Evolutionary conservation across 2,797 vertebrate species (phyloP), one percentile per base, ranked within the genome.

Genomic region (Enteromius afrohamiltoni): DNA sequence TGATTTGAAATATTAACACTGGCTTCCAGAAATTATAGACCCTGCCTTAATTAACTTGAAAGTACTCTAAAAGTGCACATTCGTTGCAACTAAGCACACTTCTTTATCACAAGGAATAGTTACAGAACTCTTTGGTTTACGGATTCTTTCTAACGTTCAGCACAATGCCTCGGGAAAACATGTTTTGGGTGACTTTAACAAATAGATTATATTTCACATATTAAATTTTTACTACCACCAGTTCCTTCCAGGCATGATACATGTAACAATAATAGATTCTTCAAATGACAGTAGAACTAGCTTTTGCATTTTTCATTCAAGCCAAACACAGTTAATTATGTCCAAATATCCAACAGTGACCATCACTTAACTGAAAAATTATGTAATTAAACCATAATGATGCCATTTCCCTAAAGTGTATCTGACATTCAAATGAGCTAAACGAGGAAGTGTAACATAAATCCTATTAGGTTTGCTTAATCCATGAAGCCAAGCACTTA

Each of bases 391-490:
- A 86, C 73, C 71, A 88, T 88, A 89, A 91, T 91, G 89, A 85
- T 87, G 87, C 85, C 69, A 86, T 89, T 87, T 86, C 83, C 85
- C 78, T 77, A 86, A 91, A 90, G 83, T 87, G 82, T 87, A 87
- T 89, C 77, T 87, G 90, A 84, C 87, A 90, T 90, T 91, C 87
- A 90, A 86, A 91, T 74, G 71, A 88, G 86, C 86, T 86, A 85
- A 90, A 91, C 89, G 87, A 86, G 85, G 88, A 89, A 89, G 85
- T 89, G 89, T 84, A 87, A 73, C 78, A 77, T 16, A 91, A 93
- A 93, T 94, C 92, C 91, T 92, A 88, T 94, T 93, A 93, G 85
- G 87, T 85, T 88, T 89, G 88, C 86, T 86, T 94, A 93, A 93
- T 93, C 91, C 92, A 91, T 91, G 86, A 90, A 92, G 90, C 88